These are phyloP conservation scores for Spondyliosoma cantharus DNA, from an alignment of 2,797 vertebrate genomes.

Conservation along the genomic window DNA sequence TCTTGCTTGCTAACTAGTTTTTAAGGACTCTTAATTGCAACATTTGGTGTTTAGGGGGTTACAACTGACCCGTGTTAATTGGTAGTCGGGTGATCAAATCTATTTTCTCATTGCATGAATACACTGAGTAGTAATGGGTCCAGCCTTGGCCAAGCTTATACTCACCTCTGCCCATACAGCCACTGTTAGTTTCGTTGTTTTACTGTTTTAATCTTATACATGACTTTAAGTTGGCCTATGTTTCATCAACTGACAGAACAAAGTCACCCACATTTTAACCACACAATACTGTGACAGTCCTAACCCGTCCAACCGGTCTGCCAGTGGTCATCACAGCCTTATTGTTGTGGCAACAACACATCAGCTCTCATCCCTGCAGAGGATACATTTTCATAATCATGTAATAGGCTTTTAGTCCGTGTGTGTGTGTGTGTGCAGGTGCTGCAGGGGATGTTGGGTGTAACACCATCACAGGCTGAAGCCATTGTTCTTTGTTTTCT, in stretches of 20 bases:
- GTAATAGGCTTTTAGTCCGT: slow-evolving; percentile 6
- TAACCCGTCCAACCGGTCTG: slow-evolving; percentile 65
- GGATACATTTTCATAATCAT: slow-evolving; percentile 43
- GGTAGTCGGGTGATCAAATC: too few species aligned
- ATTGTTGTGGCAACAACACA: slow-evolving; percentile 61
- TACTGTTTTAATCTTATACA: neutral
- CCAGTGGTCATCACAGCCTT: slow-evolving; percentile 40
- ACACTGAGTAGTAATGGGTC: too few species aligned
- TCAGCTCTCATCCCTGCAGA: slow-evolving; percentile 21
- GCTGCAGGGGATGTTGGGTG: slow-evolving; percentile 39
- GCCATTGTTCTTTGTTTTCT: slow-evolving; percentile 36
- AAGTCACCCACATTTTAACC: neutral
- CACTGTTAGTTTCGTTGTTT: neutral
- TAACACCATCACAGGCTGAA: slow-evolving; percentile 30
- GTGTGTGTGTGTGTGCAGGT: neutral
- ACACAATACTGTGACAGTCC: slow-evolving; percentile 7
- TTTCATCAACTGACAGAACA: slow-evolving; percentile 1
- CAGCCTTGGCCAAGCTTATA: neutral
- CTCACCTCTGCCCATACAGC: neutral
- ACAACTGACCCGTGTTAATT: too few species aligned
- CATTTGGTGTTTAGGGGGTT: too few species aligned
- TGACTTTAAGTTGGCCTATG: neutral
- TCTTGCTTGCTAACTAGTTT: neutral
- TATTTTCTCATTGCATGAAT: neutral
- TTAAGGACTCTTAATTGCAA: too few species aligned